A percentile compares a stretch with the other conserved stretches of the same genome.
phyloP scores from a whole-genome alignment of 2,113 vertebrate genomes.

The Silurus glanis region DNA sequence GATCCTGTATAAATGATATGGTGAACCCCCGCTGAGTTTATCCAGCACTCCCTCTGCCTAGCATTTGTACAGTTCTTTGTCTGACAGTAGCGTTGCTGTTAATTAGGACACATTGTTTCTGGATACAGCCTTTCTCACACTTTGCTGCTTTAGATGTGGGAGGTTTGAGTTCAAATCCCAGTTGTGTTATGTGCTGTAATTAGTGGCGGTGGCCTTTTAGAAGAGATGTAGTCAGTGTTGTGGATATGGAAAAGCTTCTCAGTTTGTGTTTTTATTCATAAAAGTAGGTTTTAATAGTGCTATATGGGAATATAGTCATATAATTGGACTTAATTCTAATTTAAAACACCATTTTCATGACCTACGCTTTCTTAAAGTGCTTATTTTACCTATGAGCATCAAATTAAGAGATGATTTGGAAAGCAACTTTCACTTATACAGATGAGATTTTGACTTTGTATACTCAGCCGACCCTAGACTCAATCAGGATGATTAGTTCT shows the following conservation, averaged over 20 bases:
- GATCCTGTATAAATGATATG: neutral
- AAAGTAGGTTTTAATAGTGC: neutral
- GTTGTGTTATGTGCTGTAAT: constrained; percentile 26
- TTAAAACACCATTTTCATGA: too few species aligned
- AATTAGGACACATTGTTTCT: constrained; percentile 9
- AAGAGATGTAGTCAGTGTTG: neutral
- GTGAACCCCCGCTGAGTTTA: constrained; percentile 18
- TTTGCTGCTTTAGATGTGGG: neutral
- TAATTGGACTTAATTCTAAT: too few species aligned
- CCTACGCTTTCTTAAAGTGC: too few species aligned
- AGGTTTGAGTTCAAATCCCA: constrained; percentile 49
- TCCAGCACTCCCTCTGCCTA: neutral
- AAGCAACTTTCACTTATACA: neutral
- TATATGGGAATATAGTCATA: neutral
- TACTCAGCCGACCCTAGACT: neutral
- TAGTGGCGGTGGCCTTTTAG: neutral
- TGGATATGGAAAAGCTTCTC: neutral
- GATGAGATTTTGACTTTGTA: neutral
- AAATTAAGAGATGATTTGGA: neutral
- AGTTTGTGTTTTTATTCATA: too few species aligned
- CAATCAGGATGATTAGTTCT: neutral
- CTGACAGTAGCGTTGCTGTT: constrained; percentile 15
- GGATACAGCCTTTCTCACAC: neutral
- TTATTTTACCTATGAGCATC: neutral
- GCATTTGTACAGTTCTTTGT: neutral